Conservation (phyloP, 2,797 vertebrate species). For the Heliangelus exortis region DNA sequence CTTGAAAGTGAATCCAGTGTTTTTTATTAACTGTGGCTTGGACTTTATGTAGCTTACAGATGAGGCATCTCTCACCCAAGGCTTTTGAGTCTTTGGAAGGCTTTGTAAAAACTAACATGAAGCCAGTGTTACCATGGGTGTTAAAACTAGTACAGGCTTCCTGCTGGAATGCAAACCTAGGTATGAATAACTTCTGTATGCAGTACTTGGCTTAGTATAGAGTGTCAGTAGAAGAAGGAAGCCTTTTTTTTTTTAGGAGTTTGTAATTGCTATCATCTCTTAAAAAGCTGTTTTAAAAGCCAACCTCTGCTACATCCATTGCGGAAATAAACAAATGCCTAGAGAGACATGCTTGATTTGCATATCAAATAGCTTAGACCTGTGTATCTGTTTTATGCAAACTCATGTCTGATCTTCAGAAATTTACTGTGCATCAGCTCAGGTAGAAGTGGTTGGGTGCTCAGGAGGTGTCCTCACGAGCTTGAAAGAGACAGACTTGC, state of each 20-base stretch:
- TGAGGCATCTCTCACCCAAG: background rate
- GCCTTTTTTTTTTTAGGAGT: background rate
- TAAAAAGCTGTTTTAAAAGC: background rate
- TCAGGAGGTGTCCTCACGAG: background rate
- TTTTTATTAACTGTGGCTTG: background rate
- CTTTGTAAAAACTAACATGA: background rate
- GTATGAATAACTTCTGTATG: background rate
- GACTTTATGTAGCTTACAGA: background rate
- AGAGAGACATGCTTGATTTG: background rate
- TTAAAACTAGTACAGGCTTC: background rate
- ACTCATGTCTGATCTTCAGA: background rate
- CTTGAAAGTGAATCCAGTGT: background rate
- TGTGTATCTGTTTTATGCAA: accelerated
- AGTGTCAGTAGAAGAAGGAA: background rate
- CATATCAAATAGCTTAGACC: background rate
- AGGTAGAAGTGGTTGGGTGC: background rate
- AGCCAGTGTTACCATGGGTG: background rate
- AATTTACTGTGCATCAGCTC: background rate
- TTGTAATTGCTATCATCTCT: background rate
- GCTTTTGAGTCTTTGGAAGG: background rate
- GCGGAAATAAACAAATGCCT: background rate
- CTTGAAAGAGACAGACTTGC: background rate
- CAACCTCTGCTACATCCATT: background rate
- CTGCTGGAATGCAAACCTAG: background rate
- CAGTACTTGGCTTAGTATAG: background rate